Base-by-base conservation (phyloP, 2,113 vertebrate genomes). In the Pogonocichla stellata region DNA sequence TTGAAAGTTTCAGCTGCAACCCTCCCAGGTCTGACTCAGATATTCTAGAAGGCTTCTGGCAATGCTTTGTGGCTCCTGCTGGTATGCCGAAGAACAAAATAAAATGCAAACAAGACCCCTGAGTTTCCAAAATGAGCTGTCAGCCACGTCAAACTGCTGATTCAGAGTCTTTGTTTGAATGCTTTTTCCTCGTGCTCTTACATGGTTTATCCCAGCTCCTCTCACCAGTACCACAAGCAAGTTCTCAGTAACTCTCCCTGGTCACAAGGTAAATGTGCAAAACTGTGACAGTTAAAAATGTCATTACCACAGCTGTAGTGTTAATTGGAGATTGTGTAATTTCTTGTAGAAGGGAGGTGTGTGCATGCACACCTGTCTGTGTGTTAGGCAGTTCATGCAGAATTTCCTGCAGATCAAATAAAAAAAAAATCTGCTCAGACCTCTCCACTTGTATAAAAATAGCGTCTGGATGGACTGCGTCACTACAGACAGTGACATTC, bases 181-280 rank as follows among this genome's bases (percentile, higher is more conserved):
- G 19, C 8, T 15, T 19, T 73, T 74, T 40, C 82, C n/a, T 14
- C 0, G 0, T 45, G 54, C 45, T 86, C 28, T 43, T 22, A 33
- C 1, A 38, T 0, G 19, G 72, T 5, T 77, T 2, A 2, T 74
- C 31, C 23, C 36, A 74, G 65, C n/a, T 43, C 48, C 40, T 73
- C 47, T 70, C 43, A 34, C 50, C 8, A 5, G 26, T 48, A 53
- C 26, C 67, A 25, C 0, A 0, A 10, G 1, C 9, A 24, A 47
- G 36, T 38, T 67, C 23, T 62, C 42, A 43, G 14, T n/a, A 73
- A 91, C 8, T 23, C 38, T 70, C 51, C 38, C 51, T 11, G 33
- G 48, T 70, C 1, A 0, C 60, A 43, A 62, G 9, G 20, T 8
- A 77, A 88, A 18, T 1, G 11, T 0, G 0, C 38, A 90, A 86